Evolutionary conservation across 2,113 vertebrate genomes (phyloP).

Genomic region (Syrrhaptes paradoxus): DNA sequence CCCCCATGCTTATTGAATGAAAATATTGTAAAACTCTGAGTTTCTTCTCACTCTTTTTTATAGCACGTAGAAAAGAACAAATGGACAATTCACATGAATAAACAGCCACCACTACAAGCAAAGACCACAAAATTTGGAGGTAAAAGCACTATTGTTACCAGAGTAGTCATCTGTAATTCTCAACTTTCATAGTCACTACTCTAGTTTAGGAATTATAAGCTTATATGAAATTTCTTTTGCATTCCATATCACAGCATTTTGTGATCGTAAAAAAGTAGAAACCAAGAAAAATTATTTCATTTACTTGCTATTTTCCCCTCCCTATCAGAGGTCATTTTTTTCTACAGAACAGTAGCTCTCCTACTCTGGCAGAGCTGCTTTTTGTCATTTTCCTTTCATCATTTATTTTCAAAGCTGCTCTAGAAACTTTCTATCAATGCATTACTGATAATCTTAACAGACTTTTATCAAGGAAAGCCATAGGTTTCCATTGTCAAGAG

Average conservation of each 20-base stretch:
- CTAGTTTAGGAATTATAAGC: neutral
- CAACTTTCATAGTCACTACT: neutral
- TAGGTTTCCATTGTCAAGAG: neutral
- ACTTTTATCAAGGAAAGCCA: slow-evolving; percentile 27
- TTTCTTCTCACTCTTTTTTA: neutral
- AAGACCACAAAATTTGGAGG: neutral
- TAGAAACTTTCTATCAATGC: slow-evolving; percentile 49
- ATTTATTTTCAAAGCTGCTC: slow-evolving; percentile 56
- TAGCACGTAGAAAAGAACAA: neutral
- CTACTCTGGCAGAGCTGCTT: neutral
- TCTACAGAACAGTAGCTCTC: neutral
- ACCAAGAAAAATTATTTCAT: neutral
- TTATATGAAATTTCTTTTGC: neutral
- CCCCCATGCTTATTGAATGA: neutral
- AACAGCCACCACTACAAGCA: neutral
- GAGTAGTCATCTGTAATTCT: neutral
- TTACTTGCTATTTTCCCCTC: neutral
- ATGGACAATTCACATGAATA: neutral
- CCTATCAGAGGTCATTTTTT: neutral
- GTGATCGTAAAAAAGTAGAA: neutral
- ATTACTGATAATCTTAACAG: slow-evolving; percentile 46
- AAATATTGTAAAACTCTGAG: neutral
- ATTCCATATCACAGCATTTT: neutral
- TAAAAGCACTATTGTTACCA: neutral
- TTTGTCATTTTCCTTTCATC: slow-evolving; percentile 9